A percentile compares a stretch with the other conserved stretches of the same genome.
Conservation (phyloP, 1,140 invertebrate genomes). For the Drepana arcuata region DNA sequence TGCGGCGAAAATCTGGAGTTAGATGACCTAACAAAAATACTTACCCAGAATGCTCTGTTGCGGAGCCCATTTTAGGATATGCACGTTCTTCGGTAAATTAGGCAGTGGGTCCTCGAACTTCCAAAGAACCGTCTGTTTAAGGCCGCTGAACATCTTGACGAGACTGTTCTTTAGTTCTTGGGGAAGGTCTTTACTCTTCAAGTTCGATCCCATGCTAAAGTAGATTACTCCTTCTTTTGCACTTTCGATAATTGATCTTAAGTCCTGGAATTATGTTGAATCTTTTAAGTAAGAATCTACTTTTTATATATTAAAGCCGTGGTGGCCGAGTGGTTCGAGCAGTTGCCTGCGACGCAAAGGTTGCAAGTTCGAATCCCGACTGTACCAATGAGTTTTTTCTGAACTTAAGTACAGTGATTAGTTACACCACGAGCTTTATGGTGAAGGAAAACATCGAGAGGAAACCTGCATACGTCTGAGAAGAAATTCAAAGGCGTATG, state of each 20-base stretch:
- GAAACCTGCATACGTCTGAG: too few relatives aligned
- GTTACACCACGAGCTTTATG: too few relatives aligned
- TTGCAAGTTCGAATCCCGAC: too few relatives aligned
- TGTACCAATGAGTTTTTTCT: too few relatives aligned
- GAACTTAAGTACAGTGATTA: too few relatives aligned
- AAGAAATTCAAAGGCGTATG: too few relatives aligned
- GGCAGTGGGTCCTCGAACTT: constrained; percentile 35
- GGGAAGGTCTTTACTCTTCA: constrained; percentile 58
- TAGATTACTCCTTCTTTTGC: constrained; percentile 74
- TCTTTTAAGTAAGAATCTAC: too few relatives aligned
- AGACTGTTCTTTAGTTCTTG: constrained; percentile 18
- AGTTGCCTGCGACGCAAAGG: too few relatives aligned
- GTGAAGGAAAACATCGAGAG: too few relatives aligned
- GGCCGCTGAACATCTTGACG: constrained; percentile 25
- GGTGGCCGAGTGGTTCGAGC: too few relatives aligned
- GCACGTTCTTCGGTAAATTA: constrained; percentile 23
- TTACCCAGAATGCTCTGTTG: constrained; percentile 36
- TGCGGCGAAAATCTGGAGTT: too few relatives aligned
- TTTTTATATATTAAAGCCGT: too few relatives aligned
- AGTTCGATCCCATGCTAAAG: constrained; percentile 76
- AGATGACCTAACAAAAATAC: constrained; percentile 54
- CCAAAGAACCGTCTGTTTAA: constrained; percentile 44
- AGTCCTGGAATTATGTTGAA: constrained; percentile 39
- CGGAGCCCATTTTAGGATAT: constrained; percentile 31
- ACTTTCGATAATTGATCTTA: constrained; percentile 71